Conservation (phyloP, 2,888 invertebrate genomes). For the Pseudolycoriella hygida region DNA sequence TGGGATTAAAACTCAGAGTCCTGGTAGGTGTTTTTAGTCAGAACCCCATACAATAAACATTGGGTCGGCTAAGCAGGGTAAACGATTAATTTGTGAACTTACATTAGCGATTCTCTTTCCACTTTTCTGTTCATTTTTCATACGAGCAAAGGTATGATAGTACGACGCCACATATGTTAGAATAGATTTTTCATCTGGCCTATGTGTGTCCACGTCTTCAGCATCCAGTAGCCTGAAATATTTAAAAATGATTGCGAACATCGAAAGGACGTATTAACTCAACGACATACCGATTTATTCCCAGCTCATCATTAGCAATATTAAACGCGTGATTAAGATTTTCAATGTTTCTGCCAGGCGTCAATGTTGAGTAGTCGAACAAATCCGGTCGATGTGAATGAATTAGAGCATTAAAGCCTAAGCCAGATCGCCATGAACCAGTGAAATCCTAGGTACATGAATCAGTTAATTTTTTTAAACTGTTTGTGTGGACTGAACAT, state of each 20-base stretch:
- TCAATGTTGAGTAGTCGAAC: slow-evolving; percentile 69
- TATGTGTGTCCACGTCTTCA: slow-evolving; percentile 86
- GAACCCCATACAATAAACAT: too few relatives aligned
- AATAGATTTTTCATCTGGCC: slow-evolving; percentile 96
- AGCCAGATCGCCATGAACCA: slow-evolving; percentile 87
- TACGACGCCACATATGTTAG: slow-evolving; percentile 98
- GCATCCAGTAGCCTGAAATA: slow-evolving; percentile 63
- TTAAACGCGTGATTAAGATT: slow-evolving; percentile 97
- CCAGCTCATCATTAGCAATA: slow-evolving; percentile 79
- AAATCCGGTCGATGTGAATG: slow-evolving; percentile 95
- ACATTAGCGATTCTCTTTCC: slow-evolving; percentile 95
- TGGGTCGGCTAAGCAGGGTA: too few relatives aligned
- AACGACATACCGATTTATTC: slow-evolving; percentile 47
- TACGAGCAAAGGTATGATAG: slow-evolving; percentile 96
- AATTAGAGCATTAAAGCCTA: slow-evolving; percentile 97
- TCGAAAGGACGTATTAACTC: too few relatives aligned
- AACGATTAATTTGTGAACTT: slow-evolving; percentile 21
- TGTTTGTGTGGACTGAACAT: too few relatives aligned
- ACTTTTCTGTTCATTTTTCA: slow-evolving; percentile 97
- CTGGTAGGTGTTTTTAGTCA: too few relatives aligned
- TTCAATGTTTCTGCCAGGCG: slow-evolving; percentile 70
- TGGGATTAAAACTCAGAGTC: too few relatives aligned
- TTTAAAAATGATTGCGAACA: too few relatives aligned
- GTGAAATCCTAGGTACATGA: slow-evolving; percentile 53
- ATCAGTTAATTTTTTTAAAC: neutral